Evolutionary conservation across 2,113 vertebrate genomes (phyloP), one percentile per base, ranked within the genome.

Genomic region (Anolis carolinensis): DNA sequence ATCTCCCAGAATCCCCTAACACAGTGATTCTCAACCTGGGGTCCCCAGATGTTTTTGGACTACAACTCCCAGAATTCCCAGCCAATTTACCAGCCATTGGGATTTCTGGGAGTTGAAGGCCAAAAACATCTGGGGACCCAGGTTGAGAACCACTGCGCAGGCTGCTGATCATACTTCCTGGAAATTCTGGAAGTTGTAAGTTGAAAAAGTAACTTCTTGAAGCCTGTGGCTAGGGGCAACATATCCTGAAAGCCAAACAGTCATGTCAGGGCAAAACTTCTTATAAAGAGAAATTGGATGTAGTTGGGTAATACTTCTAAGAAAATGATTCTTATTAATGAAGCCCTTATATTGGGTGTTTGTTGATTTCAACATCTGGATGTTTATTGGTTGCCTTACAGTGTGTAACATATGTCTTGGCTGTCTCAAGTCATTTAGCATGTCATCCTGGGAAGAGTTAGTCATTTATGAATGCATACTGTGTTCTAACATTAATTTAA

Each of bases 401-500:
- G 86, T 44, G 34, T 67, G 74, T 13, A 71, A 30, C 67, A 70
- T 30, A 27, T 68, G 52, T 44, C 36, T 32, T 67, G 83, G 50
- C 68, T 91, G 16, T 85, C 16, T 63, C 65, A 55, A 55, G 44
- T 70, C 75, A 85, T 80, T 70, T 81, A 83, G 7, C 59, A 2
- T 32, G 13, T 79, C 72, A 84, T 4, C 7, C 25, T 86, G 16
- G 71, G 34, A 71, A 79, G 65, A 72, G 34, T 81, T 30, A 62
- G 18, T 50, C 83, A 52, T 44, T 59, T n/a, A 52, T 76, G 23
- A 81, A 77, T 83, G 86, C 5, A 4, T 85, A 30, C 21, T 77
- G 2, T n/a, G 80, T 89, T 79, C 81, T n/a, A 81, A 73, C 23
- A 2, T 79, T 85, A 25, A 82, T 68, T 71, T 59, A 11, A 73